Percentiles rank a stretch among this genome's conserved stretches.
Conservation (phyloP, 2,113 vertebrate genomes). For the Ariopsis seemanni region DNA sequence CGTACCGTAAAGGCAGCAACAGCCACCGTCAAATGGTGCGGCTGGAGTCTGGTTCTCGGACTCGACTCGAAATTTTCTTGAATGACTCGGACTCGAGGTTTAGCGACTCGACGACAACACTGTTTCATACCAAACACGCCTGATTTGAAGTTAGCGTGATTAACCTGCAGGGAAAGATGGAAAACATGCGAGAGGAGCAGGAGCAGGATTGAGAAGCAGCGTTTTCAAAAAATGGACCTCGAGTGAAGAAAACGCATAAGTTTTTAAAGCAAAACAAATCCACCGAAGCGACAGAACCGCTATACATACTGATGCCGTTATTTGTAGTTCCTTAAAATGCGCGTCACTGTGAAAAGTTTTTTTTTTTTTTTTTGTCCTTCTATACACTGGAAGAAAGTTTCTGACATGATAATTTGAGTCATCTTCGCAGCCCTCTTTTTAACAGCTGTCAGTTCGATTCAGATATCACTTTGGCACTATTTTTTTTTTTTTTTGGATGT, state of each 20-base stretch:
- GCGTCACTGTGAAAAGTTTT: neutral
- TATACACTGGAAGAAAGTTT: conserved; percentile 4
- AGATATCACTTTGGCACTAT: conserved; percentile 41
- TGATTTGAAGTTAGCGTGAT: too few species aligned
- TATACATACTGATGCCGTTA: neutral
- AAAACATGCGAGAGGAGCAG: too few species aligned
- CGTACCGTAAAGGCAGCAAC: too few species aligned
- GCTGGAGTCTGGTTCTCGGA: too few species aligned
- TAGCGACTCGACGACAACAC: too few species aligned
- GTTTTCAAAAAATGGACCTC: neutral
- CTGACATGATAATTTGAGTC: conserved; percentile 30
- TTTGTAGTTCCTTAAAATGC: neutral
- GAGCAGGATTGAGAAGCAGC: too few species aligned
- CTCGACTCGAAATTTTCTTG: too few species aligned
- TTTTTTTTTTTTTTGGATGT: conserved; percentile 31
- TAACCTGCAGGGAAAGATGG: too few species aligned
- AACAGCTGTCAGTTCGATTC: conserved; percentile 44
- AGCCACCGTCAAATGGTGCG: too few species aligned
- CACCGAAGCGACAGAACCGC: neutral
- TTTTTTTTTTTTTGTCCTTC: conserved; percentile 21
- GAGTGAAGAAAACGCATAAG: neutral
- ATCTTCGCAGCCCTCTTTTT: conserved; percentile 34
- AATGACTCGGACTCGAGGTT: too few species aligned
- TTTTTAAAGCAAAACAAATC: neutral
- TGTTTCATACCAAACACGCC: too few species aligned